Evolutionary conservation across 2,113 vertebrate species (phyloP).

Genomic region (Pitta sordida): DNA sequence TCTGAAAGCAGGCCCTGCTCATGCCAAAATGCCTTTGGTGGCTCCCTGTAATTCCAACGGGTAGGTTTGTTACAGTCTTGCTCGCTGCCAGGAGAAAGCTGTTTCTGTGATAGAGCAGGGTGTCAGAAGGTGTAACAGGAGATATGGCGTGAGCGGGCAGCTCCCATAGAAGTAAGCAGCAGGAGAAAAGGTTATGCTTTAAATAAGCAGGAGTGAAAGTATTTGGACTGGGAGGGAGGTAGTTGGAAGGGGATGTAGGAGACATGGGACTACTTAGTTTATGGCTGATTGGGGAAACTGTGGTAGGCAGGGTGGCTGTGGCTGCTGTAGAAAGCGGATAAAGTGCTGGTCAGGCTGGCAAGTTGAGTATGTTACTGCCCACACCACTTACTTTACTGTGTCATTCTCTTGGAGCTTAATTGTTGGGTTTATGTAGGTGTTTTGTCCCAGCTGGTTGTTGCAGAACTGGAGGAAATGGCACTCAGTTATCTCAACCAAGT

Average conservation of each 20-base stretch:
- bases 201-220: neutral
- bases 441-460: neutral
- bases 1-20: neutral
- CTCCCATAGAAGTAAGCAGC: neutral
- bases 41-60: neutral
- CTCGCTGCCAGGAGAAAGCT: neutral
- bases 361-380: neutral
- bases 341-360: neutral
- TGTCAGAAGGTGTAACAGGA: neutral
- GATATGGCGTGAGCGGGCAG: neutral
- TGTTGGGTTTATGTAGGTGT: neutral
- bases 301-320: neutral
- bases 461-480: neutral
- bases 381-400: neutral
- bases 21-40: neutral
- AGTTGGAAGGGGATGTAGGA: neutral
- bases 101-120: neutral
- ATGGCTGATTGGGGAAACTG: neutral
- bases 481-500: neutral
- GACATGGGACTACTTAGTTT: neutral
- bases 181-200: neutral
- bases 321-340: neutral
- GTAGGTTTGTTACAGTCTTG: neutral
- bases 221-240: rapidly evolving
- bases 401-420: neutral